Base-by-base conservation (phyloP, 2,888 invertebrate genomes). In the Encarsia formosa region DNA sequence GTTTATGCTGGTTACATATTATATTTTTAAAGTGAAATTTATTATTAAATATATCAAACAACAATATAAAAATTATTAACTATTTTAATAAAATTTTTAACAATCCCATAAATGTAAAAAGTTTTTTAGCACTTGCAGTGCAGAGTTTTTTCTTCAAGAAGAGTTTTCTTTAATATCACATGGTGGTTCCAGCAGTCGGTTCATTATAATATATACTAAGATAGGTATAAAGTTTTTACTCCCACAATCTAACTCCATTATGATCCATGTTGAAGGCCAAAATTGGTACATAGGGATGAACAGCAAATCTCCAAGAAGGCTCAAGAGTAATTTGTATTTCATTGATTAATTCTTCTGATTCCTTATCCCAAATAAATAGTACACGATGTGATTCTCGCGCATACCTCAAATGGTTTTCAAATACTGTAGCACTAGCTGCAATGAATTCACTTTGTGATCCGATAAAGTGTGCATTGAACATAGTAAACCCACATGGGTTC, bases 281-380 rank as follows among this genome's bases (percentile, higher is more conserved):
- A 4, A 49, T 32, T 13, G 42, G 49, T 31, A 34, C 35, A 11
- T 16, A 11, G 18, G 46, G 42, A 34, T 54, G 49, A 32, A 34
- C 38, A 16, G 49, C 38, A 15, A 49, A 46, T 26, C 41, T 19
- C 35, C 49, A 41, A 8, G 45, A 49, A 18, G 11, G 31, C 5
- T 46, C 49, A n/a, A n/a, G n/a, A n/a, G 29, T 31, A 16, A 45
- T 16, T 5, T 32, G 9, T 18, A 49, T 49, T 6, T 37, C 20
- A 6, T 46, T 31, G 16, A 49, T 32, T 11, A 46, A 24, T 26
- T 46, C 34, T 24, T 34, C 26, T n/a, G 42, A 16, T 13, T 49
- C 46, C 32, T 54, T 46, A 26, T 49, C 37, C 49, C 54, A 54
- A 11, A 49, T 38, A 16, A 46, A 41, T 34, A 45, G 16, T 42